Percentiles rank a stretch among this genome's conserved stretches.
Conservation (phyloP, 2,888 invertebrate genomes). For the Macropis europaea region DNA sequence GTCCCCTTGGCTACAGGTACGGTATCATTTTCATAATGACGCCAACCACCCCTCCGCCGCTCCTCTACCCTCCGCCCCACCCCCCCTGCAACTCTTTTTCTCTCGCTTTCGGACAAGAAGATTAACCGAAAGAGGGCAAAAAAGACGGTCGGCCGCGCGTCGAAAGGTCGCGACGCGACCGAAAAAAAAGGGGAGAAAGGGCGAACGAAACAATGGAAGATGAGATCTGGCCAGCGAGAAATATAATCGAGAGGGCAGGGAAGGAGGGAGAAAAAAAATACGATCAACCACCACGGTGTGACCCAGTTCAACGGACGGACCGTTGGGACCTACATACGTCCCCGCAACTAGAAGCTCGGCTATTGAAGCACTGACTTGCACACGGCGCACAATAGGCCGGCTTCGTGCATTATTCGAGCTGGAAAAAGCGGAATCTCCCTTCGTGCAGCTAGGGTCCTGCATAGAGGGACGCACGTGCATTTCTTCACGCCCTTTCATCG, state of each 20-base stretch:
- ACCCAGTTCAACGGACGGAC: conserved; percentile 72
- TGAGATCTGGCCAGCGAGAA: conserved; percentile 32
- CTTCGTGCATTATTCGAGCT: conserved; percentile 57
- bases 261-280: conserved; percentile 50
- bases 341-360: conserved; percentile 49
- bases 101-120: conserved; percentile 50
- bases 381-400: conserved; percentile 64
- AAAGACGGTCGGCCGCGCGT: too few relatives aligned
- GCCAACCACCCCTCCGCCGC: conserved; percentile 53
- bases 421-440: conserved; percentile 55
- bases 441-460: conserved; percentile 26
- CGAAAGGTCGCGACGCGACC: conserved; percentile 44
- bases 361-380: conserved; percentile 69
- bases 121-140: conserved; percentile 49
- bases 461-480: conserved; percentile 32
- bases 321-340: conserved; percentile 60
- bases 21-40: conserved; percentile 79
- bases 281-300: conserved; percentile 73
- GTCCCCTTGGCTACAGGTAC: conserved; percentile 72
- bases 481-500: conserved; percentile 40
- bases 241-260: background rate
- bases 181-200: conserved; percentile 10
- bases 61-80: background rate
- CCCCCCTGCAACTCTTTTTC: background rate
- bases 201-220: conserved; percentile 37